A percentile compares a stretch with the other conserved stretches of the same genome.
phyloP scores from a whole-genome alignment of 2,888 invertebrate genomes.

The Apoderus coryli region DNA sequence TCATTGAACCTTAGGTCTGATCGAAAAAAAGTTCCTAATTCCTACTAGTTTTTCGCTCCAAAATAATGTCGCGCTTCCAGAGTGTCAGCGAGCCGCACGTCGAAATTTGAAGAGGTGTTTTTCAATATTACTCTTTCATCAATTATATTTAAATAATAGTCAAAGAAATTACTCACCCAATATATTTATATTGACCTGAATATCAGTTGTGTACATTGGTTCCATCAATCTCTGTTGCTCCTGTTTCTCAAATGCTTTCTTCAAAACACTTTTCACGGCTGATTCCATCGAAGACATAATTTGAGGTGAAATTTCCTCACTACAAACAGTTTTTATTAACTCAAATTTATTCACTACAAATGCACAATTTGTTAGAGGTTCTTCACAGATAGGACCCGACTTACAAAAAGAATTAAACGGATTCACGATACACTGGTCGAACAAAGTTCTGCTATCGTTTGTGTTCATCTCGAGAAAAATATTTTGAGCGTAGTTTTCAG shows the following conservation, averaged over 20 bases:
- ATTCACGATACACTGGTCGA: constrained; percentile 68
- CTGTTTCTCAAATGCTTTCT: constrained; percentile 75
- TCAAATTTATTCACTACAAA: constrained; percentile 81
- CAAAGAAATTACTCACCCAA: constrained; percentile 17
- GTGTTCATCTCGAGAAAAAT: constrained; percentile 34
- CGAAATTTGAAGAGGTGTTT: too few relatives aligned
- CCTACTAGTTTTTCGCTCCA: too few relatives aligned
- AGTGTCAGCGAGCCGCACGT: too few relatives aligned
- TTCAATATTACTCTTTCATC: too few relatives aligned
- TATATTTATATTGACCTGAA: constrained; percentile 28
- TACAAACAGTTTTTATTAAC: constrained; percentile 29
- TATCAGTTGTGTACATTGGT: constrained; percentile 60
- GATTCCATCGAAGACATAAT: constrained; percentile 20
- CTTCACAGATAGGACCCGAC: constrained; percentile 91
- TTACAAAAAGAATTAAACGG: constrained; percentile 72
- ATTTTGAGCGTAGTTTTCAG: constrained; percentile 47
- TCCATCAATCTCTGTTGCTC: constrained; percentile 76
- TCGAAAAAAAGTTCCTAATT: too few relatives aligned
- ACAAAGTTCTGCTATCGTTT: constrained; percentile 42
- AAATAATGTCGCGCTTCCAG: too few relatives aligned
- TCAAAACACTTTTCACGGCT: constrained; percentile 46
- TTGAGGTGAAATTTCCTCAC: constrained; percentile 29
- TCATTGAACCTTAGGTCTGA: too few relatives aligned
- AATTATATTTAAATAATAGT: too few relatives aligned
- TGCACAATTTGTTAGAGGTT: constrained; percentile 90